phyloP scores from a whole-genome alignment of 2,113 vertebrate genomes.

The Apaloderma vittatum region DNA sequence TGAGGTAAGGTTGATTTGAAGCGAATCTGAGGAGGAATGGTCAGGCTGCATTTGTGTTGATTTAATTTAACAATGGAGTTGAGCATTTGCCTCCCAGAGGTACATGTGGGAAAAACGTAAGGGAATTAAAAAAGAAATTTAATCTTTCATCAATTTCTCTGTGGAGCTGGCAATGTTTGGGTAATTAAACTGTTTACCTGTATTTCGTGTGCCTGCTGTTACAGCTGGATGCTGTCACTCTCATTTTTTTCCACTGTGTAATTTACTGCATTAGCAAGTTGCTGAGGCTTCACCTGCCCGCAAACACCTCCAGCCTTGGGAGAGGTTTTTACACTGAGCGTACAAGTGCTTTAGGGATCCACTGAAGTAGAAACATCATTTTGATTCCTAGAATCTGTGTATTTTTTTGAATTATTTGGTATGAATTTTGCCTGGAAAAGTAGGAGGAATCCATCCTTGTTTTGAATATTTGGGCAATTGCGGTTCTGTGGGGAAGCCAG shows the following conservation, averaged over 20 bases:
- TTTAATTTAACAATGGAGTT: neutral
- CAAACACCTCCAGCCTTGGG: neutral
- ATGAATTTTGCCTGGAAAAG: neutral
- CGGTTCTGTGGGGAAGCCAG: neutral
- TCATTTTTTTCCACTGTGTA: neutral
- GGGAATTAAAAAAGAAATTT: neutral
- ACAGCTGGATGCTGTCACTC: neutral
- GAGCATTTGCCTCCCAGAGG: neutral
- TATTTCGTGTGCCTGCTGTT: constrained; percentile 8
- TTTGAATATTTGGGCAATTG: neutral
- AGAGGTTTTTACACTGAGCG: neutral
- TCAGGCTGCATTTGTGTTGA: neutral
- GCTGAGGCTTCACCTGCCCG: neutral
- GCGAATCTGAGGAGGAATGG: neutral
- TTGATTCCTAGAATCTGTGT: neutral
- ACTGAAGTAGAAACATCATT: neutral
- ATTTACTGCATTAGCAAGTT: neutral
- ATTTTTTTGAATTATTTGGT: neutral
- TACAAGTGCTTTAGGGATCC: neutral
- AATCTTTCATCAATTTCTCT: constrained; percentile 1
- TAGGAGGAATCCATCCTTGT: neutral
- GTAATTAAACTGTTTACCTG: constrained; percentile 41
- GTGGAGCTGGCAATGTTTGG: neutral
- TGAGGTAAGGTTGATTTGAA: neutral
- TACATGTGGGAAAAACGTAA: neutral